Conservation (phyloP, 92 coral and sea anemone species). For the Epizoanthus ramosus region DNA sequence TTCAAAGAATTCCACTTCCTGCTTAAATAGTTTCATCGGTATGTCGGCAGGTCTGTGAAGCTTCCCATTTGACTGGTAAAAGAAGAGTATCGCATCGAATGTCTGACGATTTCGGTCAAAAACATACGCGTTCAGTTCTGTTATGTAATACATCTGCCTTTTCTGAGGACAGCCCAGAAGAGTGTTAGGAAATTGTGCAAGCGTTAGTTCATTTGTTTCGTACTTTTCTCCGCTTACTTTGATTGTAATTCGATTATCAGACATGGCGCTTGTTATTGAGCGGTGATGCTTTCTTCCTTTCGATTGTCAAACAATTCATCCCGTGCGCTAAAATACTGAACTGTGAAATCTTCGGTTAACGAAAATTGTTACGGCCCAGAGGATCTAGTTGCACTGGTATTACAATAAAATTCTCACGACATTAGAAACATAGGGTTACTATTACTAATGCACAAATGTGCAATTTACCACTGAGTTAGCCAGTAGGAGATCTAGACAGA, state of each 20-base stretch:
- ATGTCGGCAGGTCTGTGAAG: slow-evolving; percentile 81
- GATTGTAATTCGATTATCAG: slow-evolving; percentile 84
- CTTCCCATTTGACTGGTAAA: slow-evolving; percentile 83
- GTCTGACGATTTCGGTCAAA: slow-evolving; percentile 87
- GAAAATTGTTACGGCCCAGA: no score
- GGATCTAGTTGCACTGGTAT: no score
- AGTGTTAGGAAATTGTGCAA: slow-evolving; percentile 81
- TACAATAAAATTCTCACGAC: no score
- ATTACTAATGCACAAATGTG: no score
- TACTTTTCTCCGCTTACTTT: slow-evolving; percentile 87
- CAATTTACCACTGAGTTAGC: no score
- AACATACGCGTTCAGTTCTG: slow-evolving; percentile 72
- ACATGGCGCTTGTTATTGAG: slow-evolving; percentile 2
- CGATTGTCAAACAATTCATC: no score
- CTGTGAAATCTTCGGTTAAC: no score
- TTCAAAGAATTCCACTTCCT: slow-evolving; percentile 85
- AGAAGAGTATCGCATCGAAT: slow-evolving; percentile 88
- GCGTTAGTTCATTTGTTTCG: slow-evolving; percentile 76
- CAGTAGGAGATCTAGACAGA: no score
- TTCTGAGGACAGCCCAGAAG: slow-evolving; percentile 79
- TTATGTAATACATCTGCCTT: slow-evolving; percentile 70
- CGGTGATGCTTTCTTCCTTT: no score
- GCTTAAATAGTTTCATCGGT: slow-evolving; percentile 80
- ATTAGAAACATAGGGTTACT: no score
- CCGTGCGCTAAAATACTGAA: no score